Evolutionary conservation across 2,888 invertebrate genomes (phyloP).

Genomic region (Chymomyza caudatula): DNA sequence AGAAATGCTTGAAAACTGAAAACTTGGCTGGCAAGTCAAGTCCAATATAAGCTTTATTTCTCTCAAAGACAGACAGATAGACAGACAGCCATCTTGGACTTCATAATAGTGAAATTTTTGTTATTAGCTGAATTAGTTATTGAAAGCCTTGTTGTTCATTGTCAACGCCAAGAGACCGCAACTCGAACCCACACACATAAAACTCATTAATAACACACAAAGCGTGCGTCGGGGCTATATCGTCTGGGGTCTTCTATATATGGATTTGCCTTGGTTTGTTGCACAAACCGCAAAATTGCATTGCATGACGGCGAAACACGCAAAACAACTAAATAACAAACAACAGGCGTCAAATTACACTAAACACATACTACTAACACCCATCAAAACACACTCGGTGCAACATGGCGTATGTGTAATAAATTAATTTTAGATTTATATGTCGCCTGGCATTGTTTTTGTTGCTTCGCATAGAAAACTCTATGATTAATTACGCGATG

Average conservation of each 20-base stretch:
- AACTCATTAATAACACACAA: constrained; percentile 61
- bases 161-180: constrained; percentile 17
- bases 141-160: constrained; percentile 36
- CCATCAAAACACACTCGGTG: constrained; percentile 11
- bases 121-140: constrained; percentile 57
- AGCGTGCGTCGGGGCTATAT: neutral
- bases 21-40: constrained; percentile 6
- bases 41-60: neutral
- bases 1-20: neutral
- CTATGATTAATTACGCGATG: constrained; percentile 62
- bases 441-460: constrained; percentile 11
- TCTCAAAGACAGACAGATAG: neutral
- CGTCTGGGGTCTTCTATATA: neutral
- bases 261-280: neutral
- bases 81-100: neutral
- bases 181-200: constrained; percentile 7
- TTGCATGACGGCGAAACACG: constrained; percentile 61
- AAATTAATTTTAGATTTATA: constrained; percentile 70
- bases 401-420: constrained; percentile 52
- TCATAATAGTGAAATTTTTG: constrained; percentile 31
- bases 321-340: constrained; percentile 70
- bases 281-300: constrained; percentile 66
- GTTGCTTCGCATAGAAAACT: constrained; percentile 36
- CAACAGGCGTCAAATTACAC: constrained; percentile 72
- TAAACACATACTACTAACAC: constrained; percentile 38